A percentile compares a stretch with the other conserved stretches of the same genome.
Evolutionary conservation across 2,888 invertebrate species (phyloP).

Genomic region (Hydraecia micacea): DNA sequence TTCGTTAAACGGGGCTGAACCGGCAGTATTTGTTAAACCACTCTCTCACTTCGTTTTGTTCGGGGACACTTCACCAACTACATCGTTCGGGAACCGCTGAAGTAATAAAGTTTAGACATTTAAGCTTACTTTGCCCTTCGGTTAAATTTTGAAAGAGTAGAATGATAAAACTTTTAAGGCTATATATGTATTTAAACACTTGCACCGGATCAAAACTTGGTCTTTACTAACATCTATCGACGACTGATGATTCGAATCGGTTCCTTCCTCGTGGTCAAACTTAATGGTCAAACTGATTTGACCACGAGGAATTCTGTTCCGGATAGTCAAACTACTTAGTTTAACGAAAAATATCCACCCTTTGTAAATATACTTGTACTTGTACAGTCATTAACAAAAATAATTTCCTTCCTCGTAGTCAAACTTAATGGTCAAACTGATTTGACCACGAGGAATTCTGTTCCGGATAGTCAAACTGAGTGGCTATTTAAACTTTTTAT

Average conservation of each 20-base stretch:
- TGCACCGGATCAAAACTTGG: neutral
- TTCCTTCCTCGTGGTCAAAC: no score
- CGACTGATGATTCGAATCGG: neutral
- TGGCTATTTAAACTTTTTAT: no score
- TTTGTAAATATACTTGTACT: no score
- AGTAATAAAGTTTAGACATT: conserved; percentile 43
- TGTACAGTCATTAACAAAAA: no score
- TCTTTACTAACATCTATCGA: neutral
- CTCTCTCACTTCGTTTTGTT: conserved; percentile 33
- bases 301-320: no score
- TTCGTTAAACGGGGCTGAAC: conserved; percentile 32
- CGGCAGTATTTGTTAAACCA: conserved; percentile 47
- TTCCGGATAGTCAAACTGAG: no score
- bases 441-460: no score
- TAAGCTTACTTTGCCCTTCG: neutral
- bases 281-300: no score
- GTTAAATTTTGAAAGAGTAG: conserved; percentile 17
- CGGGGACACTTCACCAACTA: conserved; percentile 34
- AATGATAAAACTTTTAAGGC: conserved; percentile 15
- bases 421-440: no score
- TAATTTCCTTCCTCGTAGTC: no score
- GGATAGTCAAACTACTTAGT: no score
- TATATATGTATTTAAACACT: neutral
- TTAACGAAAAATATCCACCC: no score
- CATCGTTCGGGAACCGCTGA: conserved; percentile 6